A percentile compares a stretch with the other conserved stretches of the same genome.
Evolutionary conservation across 2,888 invertebrate species (phyloP).

Genomic region (Meandrusa payeni): DNA sequence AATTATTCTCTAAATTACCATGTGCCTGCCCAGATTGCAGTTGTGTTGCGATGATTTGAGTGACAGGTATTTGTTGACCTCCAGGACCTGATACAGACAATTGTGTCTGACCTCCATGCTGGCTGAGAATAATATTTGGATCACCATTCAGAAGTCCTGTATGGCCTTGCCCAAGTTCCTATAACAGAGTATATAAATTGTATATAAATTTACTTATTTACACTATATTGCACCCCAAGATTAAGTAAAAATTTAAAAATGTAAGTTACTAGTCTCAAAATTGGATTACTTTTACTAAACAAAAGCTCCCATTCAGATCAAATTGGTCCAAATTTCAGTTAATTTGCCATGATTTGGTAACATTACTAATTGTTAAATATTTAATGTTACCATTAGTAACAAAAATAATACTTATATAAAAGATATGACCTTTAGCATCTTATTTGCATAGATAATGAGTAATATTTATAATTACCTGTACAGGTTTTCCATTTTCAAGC

Average conservation of each 20-base stretch:
- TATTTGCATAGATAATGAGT: slow-evolving; percentile 8
- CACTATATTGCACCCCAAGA: too few species aligned
- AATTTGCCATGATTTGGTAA: too few species aligned
- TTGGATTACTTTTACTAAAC: too few species aligned
- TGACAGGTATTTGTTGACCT: slow-evolving; percentile 70
- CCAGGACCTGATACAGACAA: slow-evolving; percentile 64
- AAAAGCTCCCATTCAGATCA: too few species aligned
- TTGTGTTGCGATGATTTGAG: slow-evolving; percentile 66
- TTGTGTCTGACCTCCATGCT: slow-evolving; percentile 72
- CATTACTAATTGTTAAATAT: too few species aligned
- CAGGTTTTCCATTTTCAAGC: slow-evolving; percentile 82
- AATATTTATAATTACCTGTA: slow-evolving; percentile 67
- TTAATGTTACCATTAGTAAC: too few species aligned
- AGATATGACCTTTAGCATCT: slow-evolving; percentile 7
- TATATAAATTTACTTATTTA: too few species aligned
- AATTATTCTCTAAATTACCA: too few species aligned
- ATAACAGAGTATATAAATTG: too few species aligned
- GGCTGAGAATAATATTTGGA: slow-evolving; percentile 78
- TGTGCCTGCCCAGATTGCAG: slow-evolving; percentile 64
- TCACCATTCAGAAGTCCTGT: slow-evolving; percentile 73
- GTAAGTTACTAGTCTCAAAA: too few species aligned
- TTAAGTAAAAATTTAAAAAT: too few species aligned
- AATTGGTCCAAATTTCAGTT: too few species aligned
- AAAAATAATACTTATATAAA: slow-evolving; percentile 24
- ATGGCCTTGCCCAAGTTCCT: slow-evolving; percentile 73